Evolutionary conservation across 53 echinoderm and acorn worm genomes (phyloP), one percentile per base, ranked within the genome.

Genomic region (Echinometra lucunter): DNA sequence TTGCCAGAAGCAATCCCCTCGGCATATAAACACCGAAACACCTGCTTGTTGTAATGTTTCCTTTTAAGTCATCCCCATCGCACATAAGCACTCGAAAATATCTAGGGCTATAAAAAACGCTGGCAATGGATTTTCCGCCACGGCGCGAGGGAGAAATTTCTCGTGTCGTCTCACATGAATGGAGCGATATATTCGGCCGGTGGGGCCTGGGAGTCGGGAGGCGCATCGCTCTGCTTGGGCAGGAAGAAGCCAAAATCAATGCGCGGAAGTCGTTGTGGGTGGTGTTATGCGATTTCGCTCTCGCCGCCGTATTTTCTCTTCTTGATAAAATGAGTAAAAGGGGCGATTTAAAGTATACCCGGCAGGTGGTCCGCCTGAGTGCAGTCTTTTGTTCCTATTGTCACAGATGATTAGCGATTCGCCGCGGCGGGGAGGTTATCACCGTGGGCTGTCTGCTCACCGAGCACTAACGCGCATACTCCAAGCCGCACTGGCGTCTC

Each of bases 121-220:
- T 92, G 38, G 92, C 92, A 57, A 92, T 92, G 92, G 92, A 72
- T 92, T 92, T 92, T 92, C 92, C 92, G 74, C 92, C 72, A 32
- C 74, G 92, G 72, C 92, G 92, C 92, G 81, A 80, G 93, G 81
- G 81, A 81, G 58, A 81, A 92, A 93, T 93, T 93, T 93, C 58
- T 93, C 93, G 93, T 93, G 81, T 81, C 93, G 93, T 93, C 93
- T 93, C 93, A 93, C 93, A 93, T 93, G 93, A 93, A 93, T 93
- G 93, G 81, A 93, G 93, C 93, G 93, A 93, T 93, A 55, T 80
- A 93, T 80, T 80, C 93, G 78, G 56, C 93, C 93, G 81, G 69
- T 44, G 93, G 93, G 81, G 80, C 58, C 81, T 60, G 93, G 93
- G 93, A 80, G 38, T 93, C 92, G 80, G 93, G 34, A 34, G 93